A percentile compares a stretch with the other conserved stretches of the same genome.
These are phyloP conservation scores for Holotrichia oblita DNA, from an alignment of 1,140 invertebrate species.

Conservation along the genomic window DNA sequence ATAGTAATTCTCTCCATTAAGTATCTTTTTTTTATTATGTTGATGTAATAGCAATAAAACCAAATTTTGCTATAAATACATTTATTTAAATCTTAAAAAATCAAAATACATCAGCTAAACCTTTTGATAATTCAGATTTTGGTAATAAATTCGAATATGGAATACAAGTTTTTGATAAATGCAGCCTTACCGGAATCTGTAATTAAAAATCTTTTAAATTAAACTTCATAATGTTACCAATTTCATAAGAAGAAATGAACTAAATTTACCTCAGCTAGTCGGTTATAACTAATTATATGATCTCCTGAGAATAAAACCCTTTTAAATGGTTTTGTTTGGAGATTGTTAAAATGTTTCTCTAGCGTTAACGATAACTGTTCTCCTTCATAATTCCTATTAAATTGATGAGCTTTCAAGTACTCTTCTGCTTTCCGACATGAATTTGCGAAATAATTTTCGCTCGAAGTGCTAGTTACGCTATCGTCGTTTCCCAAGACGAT, in stretches of 20 bases:
- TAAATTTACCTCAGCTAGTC: slow-evolving; percentile 36
- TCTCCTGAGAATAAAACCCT: slow-evolving; percentile 37
- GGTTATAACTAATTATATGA: slow-evolving; percentile 37
- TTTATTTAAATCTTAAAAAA: background rate
- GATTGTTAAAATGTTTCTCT: slow-evolving; percentile 27
- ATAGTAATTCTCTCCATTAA: background rate
- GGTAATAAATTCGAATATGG: slow-evolving; percentile 43
- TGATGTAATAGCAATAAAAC: too few relatives aligned
- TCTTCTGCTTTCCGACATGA: slow-evolving; percentile 35
- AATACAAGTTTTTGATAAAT: slow-evolving; percentile 43
- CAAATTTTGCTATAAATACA: background rate
- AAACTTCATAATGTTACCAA: background rate
- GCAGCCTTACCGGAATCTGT: slow-evolving; percentile 42
- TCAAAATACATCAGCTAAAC: slow-evolving; percentile 42
- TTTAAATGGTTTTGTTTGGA: slow-evolving; percentile 36
- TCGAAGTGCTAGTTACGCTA: background rate
- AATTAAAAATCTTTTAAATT: slow-evolving; percentile 30
- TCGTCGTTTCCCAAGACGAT: background rate
- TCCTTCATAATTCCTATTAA: slow-evolving; percentile 37
- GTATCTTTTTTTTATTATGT: background rate
- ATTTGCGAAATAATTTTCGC: background rate
- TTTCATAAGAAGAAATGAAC: too few relatives aligned
- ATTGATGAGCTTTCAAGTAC: slow-evolving; percentile 19
- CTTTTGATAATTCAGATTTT: slow-evolving; percentile 41
- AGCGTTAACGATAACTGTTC: slow-evolving; percentile 32